These are phyloP conservation scores for Rhinoraja longicauda DNA, from an alignment of 2,797 vertebrate species.

Conservation along the genomic window DNA sequence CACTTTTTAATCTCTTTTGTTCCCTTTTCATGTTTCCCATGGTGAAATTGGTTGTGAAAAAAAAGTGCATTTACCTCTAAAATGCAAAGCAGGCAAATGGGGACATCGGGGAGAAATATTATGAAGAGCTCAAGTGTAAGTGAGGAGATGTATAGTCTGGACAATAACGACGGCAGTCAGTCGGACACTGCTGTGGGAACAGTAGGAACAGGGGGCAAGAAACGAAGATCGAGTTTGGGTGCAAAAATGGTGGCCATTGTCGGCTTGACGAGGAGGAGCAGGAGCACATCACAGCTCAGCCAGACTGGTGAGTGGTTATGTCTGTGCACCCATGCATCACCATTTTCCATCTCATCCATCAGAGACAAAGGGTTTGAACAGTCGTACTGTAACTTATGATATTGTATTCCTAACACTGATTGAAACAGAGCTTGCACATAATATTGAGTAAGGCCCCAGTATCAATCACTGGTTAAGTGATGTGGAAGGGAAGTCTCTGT, in stretches of 20 bases:
- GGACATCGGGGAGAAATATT: conserved; percentile 79
- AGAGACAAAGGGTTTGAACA: neutral
- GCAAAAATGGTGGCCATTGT: conserved; percentile 93
- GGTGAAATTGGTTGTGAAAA: conserved; percentile 58
- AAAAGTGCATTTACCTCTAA: conserved; percentile 71
- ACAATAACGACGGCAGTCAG: conserved; percentile 91
- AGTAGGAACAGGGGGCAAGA: conserved; percentile 81
- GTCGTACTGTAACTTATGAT: neutral
- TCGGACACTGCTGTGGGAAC: conserved; percentile 92
- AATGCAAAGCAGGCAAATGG: conserved; percentile 82
- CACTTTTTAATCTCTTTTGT: conserved; percentile 23
- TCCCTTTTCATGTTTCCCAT: conserved; percentile 21
- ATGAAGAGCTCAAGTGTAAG: conserved; percentile 92
- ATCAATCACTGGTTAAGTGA: neutral
- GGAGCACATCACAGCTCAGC: conserved; percentile 92
- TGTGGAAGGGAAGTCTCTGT: neutral
- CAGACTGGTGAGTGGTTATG: conserved; percentile 67
- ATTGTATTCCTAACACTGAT: neutral
- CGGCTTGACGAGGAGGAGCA: conserved; percentile 75
- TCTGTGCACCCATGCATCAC: neutral
- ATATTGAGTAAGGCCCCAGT: neutral
- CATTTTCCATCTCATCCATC: neutral
- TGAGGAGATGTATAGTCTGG: conserved; percentile 86
- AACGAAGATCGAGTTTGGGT: conserved; percentile 88
- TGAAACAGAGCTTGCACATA: neutral